phyloP scores from a whole-genome alignment of 2,888 invertebrate species.

The Phalera bucephala region DNA sequence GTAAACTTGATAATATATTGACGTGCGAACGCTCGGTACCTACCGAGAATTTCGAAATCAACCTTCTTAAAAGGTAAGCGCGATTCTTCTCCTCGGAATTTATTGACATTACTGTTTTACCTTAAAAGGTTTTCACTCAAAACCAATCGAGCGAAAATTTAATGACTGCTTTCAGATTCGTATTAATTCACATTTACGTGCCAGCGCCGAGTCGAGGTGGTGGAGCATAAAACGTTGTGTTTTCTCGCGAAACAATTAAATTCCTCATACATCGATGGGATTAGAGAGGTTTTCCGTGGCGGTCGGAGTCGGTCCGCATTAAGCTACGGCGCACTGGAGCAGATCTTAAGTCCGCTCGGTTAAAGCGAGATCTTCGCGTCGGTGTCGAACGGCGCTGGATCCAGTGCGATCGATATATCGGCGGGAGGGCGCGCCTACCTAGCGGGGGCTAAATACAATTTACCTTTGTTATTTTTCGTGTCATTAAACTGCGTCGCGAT shows the following conservation, averaged over 20 bases:
- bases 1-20: slow-evolving; percentile 24
- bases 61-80: slow-evolving; percentile 48
- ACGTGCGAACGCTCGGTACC: slow-evolving; percentile 27
- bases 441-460: slow-evolving; percentile 79
- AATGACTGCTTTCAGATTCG: slow-evolving; percentile 76
- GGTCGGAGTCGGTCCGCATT: slow-evolving; percentile 47
- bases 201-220: slow-evolving; percentile 55
- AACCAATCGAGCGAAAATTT: slow-evolving; percentile 75
- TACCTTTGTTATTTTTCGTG: slow-evolving; percentile 84
- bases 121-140: slow-evolving; percentile 72
- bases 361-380: slow-evolving; percentile 61
- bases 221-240: slow-evolving; percentile 62
- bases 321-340: slow-evolving; percentile 54
- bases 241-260: slow-evolving; percentile 78
- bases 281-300: slow-evolving; percentile 55
- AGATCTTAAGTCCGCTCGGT: slow-evolving; percentile 67
- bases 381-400: slow-evolving; percentile 61
- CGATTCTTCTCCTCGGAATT: slow-evolving; percentile 47
- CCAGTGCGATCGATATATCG: slow-evolving; percentile 65
- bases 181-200: slow-evolving; percentile 68
- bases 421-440: slow-evolving; percentile 66
- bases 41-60: slow-evolving; percentile 42
- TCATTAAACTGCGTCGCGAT: slow-evolving; percentile 83
- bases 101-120: slow-evolving; percentile 67
- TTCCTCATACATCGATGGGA: slow-evolving; percentile 69